These are phyloP conservation scores for Sylvilagus bachmani DNA, from an alignment of 2,113 vertebrate species.

Conservation along the genomic window DNA sequence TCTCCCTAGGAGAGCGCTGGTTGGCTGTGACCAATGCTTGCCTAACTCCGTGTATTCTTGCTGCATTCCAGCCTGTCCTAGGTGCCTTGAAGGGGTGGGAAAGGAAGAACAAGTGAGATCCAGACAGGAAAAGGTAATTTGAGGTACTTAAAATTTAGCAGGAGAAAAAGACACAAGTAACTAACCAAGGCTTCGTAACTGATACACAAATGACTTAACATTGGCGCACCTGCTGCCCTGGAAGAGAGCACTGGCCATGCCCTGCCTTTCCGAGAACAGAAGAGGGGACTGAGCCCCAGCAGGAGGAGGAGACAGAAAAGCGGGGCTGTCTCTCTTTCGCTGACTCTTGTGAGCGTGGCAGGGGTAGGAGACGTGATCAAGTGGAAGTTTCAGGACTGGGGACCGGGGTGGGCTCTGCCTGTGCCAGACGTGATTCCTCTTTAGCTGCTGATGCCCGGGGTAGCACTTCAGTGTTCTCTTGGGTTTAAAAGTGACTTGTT, in stretches of 20 bases:
- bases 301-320: no score
- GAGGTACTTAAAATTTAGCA: not conserved
- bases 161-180: not conserved
- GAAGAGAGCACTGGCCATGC: not conserved
- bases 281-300: not conserved
- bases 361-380: not conserved
- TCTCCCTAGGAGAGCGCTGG: not conserved
- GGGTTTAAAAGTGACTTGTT: not conserved
- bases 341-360: not conserved
- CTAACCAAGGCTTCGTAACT: not conserved
- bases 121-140: not conserved
- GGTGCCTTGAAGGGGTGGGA: not conserved
- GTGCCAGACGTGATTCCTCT: no score
- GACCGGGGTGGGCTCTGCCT: no score
- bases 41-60: not conserved
- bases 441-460: no score
- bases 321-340: not conserved
- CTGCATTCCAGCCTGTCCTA: not conserved
- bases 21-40: not conserved
- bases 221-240: not conserved
- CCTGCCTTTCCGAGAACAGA: not conserved
- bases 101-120: not conserved
- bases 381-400: not conserved
- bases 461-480: not conserved
- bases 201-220: not conserved